Evolutionary conservation across 2,113 vertebrate species (phyloP), one percentile per base, ranked within the genome.

Genomic region (Spheniscus mendiculus): DNA sequence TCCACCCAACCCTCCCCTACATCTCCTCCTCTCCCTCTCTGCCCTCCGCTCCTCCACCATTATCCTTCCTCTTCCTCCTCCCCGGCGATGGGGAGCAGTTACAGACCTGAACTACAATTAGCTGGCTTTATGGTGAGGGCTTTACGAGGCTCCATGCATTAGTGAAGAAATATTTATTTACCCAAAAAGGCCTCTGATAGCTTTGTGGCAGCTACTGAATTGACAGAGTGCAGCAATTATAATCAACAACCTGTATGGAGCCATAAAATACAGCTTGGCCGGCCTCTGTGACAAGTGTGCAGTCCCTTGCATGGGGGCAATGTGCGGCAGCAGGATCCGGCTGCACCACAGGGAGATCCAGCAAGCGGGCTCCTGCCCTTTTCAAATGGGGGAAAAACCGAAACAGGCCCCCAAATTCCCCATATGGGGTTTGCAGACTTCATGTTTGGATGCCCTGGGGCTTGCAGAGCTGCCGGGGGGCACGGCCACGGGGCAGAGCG

Each of bases 161-260:
- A 95, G 53, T 49, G 50, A 79, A 91, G 74, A 91, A 93, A 84
- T 74, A 91, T 95, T 95, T 96, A 97, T 97, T 96, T 96, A 96
- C 82, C 86, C 69, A 83, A 89, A 91, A 94, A 95, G 36, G 91
- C 76, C 78, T 95, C 88, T 87, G 95, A 96, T 96, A 96, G 95
- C 61, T 95, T 93, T 95, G 90, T 82, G 83, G 87, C 6, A 0
- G 32, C 94, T 53, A 77, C 92, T 96, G 92, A 96, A 96, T 61
- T 87, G 93, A 95, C 78, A 87, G 89, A 97, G 90, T 58, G 38
- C 21, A 72, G 92, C 95, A 97, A 95, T 94, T 96, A 97, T 44
- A 80, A 87, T 32, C 84, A 82, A 86, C 89, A 71, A 27, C 79
- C 67, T 67, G 65, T 15, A 62, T 1, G 74, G 88, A 61, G 83